These are phyloP conservation scores for Fragum fragum DNA, from an alignment of 2,888 invertebrate species.

Conservation along the genomic window DNA sequence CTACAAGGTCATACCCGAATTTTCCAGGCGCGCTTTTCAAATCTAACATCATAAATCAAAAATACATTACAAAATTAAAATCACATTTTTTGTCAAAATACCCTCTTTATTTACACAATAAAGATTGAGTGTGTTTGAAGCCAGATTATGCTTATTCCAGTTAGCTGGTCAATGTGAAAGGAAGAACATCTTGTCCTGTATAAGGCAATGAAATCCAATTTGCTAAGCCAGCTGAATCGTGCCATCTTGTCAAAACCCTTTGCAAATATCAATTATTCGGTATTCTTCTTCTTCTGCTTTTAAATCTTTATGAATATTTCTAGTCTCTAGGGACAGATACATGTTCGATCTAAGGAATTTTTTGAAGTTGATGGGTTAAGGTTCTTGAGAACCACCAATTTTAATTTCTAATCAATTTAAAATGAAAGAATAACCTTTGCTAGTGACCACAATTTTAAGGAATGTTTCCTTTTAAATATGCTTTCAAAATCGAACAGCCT, in stretches of 20 bases:
- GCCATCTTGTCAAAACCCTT: slow-evolving; percentile 1
- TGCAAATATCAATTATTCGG: background rate
- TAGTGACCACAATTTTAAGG: too few species aligned
- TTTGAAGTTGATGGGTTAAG: too few species aligned
- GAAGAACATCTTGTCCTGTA: slow-evolving; percentile 18
- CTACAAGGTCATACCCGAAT: background rate
- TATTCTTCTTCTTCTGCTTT: background rate
- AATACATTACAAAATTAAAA: slow-evolving; percentile 30
- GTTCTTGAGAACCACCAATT: too few species aligned
- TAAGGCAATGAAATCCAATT: slow-evolving; percentile 28
- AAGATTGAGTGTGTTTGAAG: slow-evolving; percentile 22
- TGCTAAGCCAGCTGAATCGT: slow-evolving; percentile 27
- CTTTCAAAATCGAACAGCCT: too few species aligned
- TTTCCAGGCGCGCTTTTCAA: background rate
- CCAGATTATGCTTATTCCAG: slow-evolving; percentile 29
- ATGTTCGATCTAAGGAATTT: too few species aligned
- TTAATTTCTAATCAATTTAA: too few species aligned
- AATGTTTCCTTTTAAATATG: too few species aligned
- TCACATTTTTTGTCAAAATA: slow-evolving; percentile 26
- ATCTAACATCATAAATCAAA: slow-evolving; percentile 13
- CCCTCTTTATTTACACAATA: slow-evolving; percentile 33
- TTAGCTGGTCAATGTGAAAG: slow-evolving; percentile 12
- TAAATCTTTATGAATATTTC: too few species aligned
- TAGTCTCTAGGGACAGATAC: too few species aligned
- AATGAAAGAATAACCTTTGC: too few species aligned